phyloP scores from a whole-genome alignment of 2,113 vertebrate genomes.

The Thinocorus orbignyianus region DNA sequence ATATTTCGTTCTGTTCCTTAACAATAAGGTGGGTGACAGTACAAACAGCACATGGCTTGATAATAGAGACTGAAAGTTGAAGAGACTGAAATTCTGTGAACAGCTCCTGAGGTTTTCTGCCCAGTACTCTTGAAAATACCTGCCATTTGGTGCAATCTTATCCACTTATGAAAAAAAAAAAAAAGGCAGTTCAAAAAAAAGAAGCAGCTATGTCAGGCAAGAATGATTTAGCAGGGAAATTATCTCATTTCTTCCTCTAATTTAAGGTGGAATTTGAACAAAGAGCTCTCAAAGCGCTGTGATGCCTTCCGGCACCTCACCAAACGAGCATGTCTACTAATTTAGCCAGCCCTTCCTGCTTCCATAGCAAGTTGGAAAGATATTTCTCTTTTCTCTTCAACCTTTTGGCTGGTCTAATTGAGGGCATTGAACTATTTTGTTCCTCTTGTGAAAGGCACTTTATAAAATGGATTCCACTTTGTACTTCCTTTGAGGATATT shows the following conservation, averaged over 20 bases:
- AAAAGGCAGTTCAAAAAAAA: not conserved
- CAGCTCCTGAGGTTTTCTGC: not conserved
- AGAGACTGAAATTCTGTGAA: too few relatives aligned
- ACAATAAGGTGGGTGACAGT: not conserved
- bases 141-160: slow-evolving; percentile 8
- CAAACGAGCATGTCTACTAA: not conserved
- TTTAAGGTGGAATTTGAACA: not conserved
- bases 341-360: slow-evolving; percentile 6
- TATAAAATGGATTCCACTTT: not conserved
- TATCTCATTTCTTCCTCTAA: not conserved
- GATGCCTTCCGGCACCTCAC: not conserved
- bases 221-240: not conserved
- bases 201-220: not conserved
- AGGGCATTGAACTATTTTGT: slow-evolving; percentile 19
- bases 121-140: not conserved
- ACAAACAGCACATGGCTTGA: not conserved
- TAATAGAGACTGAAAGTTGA: not conserved
- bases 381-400: slow-evolving; percentile 13
- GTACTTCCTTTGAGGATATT: not conserved
- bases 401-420: slow-evolving; percentile 33
- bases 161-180: not conserved
- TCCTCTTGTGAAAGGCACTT: slow-evolving; percentile 12
- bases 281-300: not conserved
- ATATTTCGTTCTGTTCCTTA: not conserved
- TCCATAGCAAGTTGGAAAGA: not conserved